Conservation (phyloP, 2,888 invertebrate genomes). For the Teinopalpus imperialis region DNA sequence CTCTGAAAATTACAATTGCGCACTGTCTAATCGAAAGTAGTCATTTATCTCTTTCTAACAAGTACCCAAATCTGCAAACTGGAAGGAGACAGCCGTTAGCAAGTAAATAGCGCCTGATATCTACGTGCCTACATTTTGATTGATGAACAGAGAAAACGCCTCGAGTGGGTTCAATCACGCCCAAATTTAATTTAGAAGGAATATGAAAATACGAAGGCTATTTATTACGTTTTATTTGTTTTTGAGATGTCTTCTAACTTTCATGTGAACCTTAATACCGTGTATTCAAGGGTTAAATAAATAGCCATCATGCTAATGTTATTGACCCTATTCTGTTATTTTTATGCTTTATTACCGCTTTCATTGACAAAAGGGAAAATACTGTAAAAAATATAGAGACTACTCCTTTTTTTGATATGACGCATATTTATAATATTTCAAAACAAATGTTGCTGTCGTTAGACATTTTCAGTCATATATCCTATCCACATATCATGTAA, state of each 20-base stretch:
- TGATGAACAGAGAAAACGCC: conserved; percentile 81
- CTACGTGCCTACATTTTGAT: conserved; percentile 64
- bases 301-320: background rate
- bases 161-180: conserved; percentile 75
- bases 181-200: conserved; percentile 78
- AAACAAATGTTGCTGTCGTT: no score
- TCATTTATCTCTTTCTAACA: conserved; percentile 45
- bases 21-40: conserved; percentile 58
- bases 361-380: no score
- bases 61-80: conserved; percentile 26
- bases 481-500: no score
- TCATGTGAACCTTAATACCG: background rate
- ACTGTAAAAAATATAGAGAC: no score
- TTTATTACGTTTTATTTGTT: conserved; percentile 73
- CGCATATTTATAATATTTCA: no score
- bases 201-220: conserved; percentile 60
- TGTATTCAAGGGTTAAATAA: conserved; percentile 3
- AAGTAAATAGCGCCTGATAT: conserved; percentile 65
- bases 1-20: conserved; percentile 67
- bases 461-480: no score
- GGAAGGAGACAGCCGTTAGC: conserved; percentile 56
- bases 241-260: conserved; percentile 50
- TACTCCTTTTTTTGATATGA: no score
- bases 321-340: conserved; percentile 4
- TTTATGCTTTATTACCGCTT: background rate